Evolutionary conservation across 2,113 vertebrate species (phyloP).

Genomic region (Camelus bactrianus): DNA sequence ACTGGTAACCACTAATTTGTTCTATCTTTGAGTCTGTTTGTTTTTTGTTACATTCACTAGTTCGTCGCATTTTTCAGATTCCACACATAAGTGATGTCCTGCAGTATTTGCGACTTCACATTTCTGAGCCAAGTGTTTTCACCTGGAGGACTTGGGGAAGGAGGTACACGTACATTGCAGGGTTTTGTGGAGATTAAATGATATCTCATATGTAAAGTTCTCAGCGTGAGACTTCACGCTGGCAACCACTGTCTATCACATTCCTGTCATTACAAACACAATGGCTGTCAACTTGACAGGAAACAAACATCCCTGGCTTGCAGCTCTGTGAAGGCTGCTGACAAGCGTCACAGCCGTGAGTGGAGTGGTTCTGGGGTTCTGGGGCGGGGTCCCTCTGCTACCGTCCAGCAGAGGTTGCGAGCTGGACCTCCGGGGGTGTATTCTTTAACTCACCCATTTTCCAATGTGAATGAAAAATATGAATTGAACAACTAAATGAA

Average conservation of each 20-base stretch:
- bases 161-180: background rate
- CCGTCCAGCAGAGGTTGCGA: background rate
- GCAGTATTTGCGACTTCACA: background rate
- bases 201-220: background rate
- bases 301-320: background rate
- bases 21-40: background rate
- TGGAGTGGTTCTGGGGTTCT: no score
- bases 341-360: background rate
- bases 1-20: background rate
- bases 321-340: background rate
- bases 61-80: background rate
- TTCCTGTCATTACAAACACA: background rate
- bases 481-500: background rate
- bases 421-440: background rate
- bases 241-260: background rate
- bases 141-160: background rate
- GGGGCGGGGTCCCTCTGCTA: background rate
- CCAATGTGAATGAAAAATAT: background rate
- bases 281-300: background rate
- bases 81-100: background rate
- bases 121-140: background rate
- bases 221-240: background rate
- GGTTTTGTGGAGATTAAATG: background rate
- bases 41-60: background rate
- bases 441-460: background rate